These are phyloP conservation scores for Suillia variegata DNA, from an alignment of 2,888 invertebrate genomes.

Conservation along the genomic window DNA sequence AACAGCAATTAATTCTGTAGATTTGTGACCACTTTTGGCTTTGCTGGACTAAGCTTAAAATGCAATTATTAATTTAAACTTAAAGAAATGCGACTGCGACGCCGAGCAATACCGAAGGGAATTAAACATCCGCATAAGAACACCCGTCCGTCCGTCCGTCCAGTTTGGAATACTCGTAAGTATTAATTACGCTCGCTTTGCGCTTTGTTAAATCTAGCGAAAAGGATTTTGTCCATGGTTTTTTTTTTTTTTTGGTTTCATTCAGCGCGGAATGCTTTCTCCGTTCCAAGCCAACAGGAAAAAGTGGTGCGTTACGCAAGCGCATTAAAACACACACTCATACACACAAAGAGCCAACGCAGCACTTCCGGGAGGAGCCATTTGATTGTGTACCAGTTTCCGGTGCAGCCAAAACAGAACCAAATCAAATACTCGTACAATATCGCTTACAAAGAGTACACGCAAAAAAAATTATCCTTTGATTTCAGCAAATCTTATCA, in stretches of 20 bases:
- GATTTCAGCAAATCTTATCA: too few species aligned
- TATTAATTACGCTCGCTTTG: background rate
- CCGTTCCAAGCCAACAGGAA: too few species aligned
- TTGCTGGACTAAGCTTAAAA: background rate
- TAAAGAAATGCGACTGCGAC: background rate
- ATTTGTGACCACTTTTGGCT: background rate
- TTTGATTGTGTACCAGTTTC: background rate
- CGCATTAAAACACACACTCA: too few species aligned
- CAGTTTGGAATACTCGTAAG: background rate
- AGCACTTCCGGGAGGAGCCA: background rate
- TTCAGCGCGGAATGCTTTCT: too few species aligned
- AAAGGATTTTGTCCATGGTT: background rate
- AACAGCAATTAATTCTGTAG: background rate
- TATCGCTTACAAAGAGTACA: too few species aligned
- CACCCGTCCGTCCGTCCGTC: too few species aligned
- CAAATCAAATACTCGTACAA: background rate
- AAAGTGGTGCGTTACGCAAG: background rate
- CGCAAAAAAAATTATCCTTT: too few species aligned
- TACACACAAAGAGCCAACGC: background rate
- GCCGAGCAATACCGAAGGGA: background rate
- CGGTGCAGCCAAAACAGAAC: background rate
- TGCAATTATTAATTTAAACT: background rate
- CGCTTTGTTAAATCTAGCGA: background rate
- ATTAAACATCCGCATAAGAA: background rate
- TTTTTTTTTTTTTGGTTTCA: too few species aligned